Evolutionary conservation across 2,797 vertebrate species (phyloP).

Genomic region (Arremon brunneinucha): DNA sequence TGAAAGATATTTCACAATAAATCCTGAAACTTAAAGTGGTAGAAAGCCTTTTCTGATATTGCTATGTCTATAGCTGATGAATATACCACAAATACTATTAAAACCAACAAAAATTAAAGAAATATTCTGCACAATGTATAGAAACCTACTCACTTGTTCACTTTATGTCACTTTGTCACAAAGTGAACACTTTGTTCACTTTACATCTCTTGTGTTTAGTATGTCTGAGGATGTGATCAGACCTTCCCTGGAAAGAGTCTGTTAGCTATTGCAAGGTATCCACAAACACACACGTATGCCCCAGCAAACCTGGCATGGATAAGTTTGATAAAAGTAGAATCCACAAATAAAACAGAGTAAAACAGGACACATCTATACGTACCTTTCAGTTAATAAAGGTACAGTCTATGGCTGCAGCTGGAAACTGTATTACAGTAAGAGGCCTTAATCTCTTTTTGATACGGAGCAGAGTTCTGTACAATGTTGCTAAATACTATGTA

Average conservation of each 20-base stretch:
- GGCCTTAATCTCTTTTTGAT: neutral
- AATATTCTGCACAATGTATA: neutral
- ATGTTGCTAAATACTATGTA: constrained; percentile 5
- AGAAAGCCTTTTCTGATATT: neutral
- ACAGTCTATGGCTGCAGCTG: neutral
- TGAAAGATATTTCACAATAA: neutral
- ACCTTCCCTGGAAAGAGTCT: neutral
- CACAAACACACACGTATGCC: neutral
- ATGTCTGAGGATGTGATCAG: neutral
- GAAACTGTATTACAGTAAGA: neutral
- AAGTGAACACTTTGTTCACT: no score
- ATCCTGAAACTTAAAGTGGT: neutral
- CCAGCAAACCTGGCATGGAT: neutral
- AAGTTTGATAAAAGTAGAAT: neutral
- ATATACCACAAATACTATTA: neutral
- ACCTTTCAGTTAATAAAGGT: neutral
- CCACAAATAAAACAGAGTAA: neutral
- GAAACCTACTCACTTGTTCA: neutral
- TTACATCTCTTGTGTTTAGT: neutral
- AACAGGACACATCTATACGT: neutral
- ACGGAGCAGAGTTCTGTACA: neutral
- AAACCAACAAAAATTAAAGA: neutral
- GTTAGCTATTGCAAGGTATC: neutral
- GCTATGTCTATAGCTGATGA: neutral
- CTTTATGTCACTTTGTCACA: neutral